phyloP scores from a whole-genome alignment of 2,113 vertebrate species.

The Gopherus evgoodei region DNA sequence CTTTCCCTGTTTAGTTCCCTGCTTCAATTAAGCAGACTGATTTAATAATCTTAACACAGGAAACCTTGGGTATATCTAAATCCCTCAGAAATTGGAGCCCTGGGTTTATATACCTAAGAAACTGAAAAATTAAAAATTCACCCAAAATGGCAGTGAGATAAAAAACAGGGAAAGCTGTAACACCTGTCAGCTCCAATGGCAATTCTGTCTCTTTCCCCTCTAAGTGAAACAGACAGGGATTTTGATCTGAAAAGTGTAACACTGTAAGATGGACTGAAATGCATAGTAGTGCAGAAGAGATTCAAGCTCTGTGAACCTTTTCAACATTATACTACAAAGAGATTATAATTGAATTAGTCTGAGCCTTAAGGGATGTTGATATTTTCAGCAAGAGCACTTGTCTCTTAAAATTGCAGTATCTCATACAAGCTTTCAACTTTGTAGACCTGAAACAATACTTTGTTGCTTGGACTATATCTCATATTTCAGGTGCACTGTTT shows the following conservation, averaged over 20 bases:
- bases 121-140: slow-evolving; percentile 15
- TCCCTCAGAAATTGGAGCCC: neutral
- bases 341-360: slow-evolving; percentile 44
- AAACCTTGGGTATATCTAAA: neutral
- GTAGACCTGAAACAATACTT: slow-evolving; percentile 8
- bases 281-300: slow-evolving; percentile 5
- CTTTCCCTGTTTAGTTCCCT: slow-evolving; percentile 8
- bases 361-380: neutral
- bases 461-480: neutral
- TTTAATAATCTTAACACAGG: slow-evolving; percentile 15
- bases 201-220: neutral
- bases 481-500: neutral
- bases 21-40: slow-evolving; percentile 41
- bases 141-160: neutral
- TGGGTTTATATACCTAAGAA: neutral
- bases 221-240: neutral
- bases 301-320: neutral
- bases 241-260: neutral
- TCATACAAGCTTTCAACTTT: neutral
- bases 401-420: neutral
- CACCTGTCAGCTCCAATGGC: neutral
- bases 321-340: neutral
- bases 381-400: slow-evolving; percentile 31
- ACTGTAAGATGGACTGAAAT: neutral
- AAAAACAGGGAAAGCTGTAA: neutral